Conservation (phyloP, 1,140 invertebrate species). For the Aricia agestis region DNA sequence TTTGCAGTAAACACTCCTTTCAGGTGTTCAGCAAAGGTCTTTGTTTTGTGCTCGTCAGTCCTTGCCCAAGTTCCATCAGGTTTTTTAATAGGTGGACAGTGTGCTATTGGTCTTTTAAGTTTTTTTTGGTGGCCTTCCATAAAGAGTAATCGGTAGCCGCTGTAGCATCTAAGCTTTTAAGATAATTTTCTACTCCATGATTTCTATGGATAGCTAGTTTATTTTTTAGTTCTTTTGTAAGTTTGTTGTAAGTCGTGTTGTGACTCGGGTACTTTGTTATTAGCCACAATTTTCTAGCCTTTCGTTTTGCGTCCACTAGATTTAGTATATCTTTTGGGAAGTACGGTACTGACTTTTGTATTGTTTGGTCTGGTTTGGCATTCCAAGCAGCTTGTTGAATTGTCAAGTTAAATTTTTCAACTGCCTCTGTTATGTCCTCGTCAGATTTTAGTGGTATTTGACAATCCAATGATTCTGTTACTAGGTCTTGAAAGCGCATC, state of each 20-base stretch:
- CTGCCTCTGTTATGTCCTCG: conserved; percentile 27
- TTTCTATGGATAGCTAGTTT: conserved; percentile 20
- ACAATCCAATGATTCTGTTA: conserved; percentile 18
- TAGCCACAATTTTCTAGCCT: conserved; percentile 28
- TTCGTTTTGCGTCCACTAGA: conserved; percentile 25
- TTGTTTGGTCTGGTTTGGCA: background rate
- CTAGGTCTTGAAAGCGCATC: conserved; percentile 17
- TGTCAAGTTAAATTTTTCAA: conserved; percentile 28
- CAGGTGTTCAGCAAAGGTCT: conserved; percentile 29
- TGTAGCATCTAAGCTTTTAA: conserved; percentile 25
- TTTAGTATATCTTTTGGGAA: conserved; percentile 17
- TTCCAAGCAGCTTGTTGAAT: conserved; percentile 33
- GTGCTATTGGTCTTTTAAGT: conserved; percentile 1
- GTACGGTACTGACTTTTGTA: background rate
- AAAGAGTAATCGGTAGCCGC: conserved; percentile 28
- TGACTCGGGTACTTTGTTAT: conserved; percentile 15
- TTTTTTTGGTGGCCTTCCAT: conserved; percentile 26
- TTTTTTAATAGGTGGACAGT: conserved; percentile 6
- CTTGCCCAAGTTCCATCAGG: conserved; percentile 21
- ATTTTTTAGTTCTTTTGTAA: conserved; percentile 24
- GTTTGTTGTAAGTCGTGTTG: conserved; percentile 27
- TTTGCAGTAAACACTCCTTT: conserved; percentile 19
- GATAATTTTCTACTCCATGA: conserved; percentile 21
- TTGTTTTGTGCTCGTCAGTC: conserved; percentile 26
- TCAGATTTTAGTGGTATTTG: conserved; percentile 28